phyloP scores from a whole-genome alignment of 2,888 invertebrate genomes.

The Julus scanicus region DNA sequence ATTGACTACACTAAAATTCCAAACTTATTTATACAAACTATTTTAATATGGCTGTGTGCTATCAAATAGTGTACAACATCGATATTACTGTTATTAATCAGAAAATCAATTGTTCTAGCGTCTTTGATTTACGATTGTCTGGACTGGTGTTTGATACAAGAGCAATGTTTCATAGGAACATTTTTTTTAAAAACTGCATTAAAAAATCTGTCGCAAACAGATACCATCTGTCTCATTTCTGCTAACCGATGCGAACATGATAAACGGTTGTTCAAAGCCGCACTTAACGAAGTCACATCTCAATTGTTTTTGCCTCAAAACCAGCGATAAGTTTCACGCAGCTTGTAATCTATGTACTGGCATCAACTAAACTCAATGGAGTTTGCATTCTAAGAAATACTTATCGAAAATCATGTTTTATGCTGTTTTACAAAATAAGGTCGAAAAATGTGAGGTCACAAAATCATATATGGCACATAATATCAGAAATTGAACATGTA shows the following conservation, averaged over 20 bases:
- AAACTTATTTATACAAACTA: no score
- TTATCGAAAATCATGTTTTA: no score
- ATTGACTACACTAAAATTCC: background rate
- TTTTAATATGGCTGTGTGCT: background rate
- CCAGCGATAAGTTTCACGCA: no score
- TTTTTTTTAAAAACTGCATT: background rate
- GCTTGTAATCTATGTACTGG: no score
- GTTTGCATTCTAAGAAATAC: no score
- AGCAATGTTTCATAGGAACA: background rate
- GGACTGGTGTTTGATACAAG: background rate
- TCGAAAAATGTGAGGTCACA: no score
- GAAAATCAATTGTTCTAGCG: background rate
- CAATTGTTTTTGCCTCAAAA: background rate
- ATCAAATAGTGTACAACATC: no score
- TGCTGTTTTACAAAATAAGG: no score
- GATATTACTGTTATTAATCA: background rate
- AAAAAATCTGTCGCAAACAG: background rate
- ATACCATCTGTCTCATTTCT: background rate
- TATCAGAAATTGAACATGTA: no score
- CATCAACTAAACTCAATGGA: no score
- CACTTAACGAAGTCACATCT: background rate
- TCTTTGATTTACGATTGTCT: conserved; percentile 13
- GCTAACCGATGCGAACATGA: background rate
- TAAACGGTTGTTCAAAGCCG: background rate
- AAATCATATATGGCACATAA: no score